A percentile compares a stretch with the other conserved stretches of the same genome.
These are phyloP conservation scores for Clepsis dumicolana DNA, from an alignment of 2,888 invertebrate species.

Conservation along the genomic window DNA sequence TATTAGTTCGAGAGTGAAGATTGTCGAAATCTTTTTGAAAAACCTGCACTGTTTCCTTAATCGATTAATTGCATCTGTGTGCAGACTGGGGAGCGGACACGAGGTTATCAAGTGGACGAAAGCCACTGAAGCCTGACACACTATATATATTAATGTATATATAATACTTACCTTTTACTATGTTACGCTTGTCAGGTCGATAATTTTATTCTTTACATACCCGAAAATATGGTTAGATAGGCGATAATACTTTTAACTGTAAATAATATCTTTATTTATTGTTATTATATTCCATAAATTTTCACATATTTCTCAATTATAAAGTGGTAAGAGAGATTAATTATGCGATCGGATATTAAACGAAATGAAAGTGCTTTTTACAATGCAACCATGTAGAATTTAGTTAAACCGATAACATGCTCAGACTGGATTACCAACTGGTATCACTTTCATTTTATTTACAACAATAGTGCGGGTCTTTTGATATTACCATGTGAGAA, in stretches of 20 bases:
- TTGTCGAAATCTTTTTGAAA: neutral
- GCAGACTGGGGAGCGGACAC: neutral
- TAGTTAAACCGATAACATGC: conserved; percentile 48
- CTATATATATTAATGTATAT: neutral
- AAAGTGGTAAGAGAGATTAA: conserved; percentile 80
- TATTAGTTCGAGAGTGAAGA: neutral
- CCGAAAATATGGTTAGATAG: conserved; percentile 78
- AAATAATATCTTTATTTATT: conserved; percentile 86
- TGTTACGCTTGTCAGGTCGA: conserved; percentile 10
- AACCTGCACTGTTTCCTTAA: neutral
- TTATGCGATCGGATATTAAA: conserved; percentile 74
- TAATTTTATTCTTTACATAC: conserved; percentile 51
- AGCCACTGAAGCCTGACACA: neutral
- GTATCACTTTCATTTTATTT: conserved; percentile 17
- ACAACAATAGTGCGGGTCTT: conserved; percentile 13
- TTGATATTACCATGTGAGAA: conserved; percentile 47
- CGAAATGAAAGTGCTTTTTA: conserved; percentile 80
- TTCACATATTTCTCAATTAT: conserved; percentile 83
- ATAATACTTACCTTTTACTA: neutral
- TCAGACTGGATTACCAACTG: conserved; percentile 17
- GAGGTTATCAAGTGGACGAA: neutral
- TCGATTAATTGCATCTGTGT: neutral
- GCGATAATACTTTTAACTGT: conserved; percentile 82
- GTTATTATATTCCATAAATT: conserved; percentile 83
- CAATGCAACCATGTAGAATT: conserved; percentile 67